Evolutionary conservation across 2,797 vertebrate species (phyloP), one percentile per base, ranked within the genome.

Genomic region (Ctenosaura bakeri): DNA sequence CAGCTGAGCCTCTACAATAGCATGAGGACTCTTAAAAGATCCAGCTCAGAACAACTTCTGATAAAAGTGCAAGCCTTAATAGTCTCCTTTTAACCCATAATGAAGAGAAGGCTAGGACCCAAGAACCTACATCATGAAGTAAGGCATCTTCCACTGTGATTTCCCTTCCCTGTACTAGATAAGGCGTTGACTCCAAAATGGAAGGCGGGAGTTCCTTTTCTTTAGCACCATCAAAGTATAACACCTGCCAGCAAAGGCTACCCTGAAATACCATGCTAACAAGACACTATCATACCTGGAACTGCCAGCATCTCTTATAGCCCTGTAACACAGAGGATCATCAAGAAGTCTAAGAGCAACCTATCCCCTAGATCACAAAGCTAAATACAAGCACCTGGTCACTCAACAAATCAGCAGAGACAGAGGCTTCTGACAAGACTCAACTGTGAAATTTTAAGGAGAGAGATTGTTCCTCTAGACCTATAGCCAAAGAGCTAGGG

Each of bases 181-280:
- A 35, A 76, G 88, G 89, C 89, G 35, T 52, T 54, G 35, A 90
- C 90, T 74, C 73, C 62, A 42, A 90, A 91, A 83, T 1, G 7
- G 52, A 54, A 93, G 71, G 80, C n/a, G 16, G 86, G 88, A 62
- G 77, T 38, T 35, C 16, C 46, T 62, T 62, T 24, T 73, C 46
- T 88, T 76, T 62, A 69, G 35, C 20, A 35, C 4, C 83, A 87
- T 89, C 89, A 73, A 12, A 64, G 80, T 66, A 32, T 82, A 8
- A 24, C 6, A 26, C 59, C 0, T 0, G 69, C 52, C 83, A 82
- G 83, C 79, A 86, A 69, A n/a, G 84, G n/a, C 81, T 79, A 46
- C 71, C 83, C 79, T 79, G 78, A 83, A 82, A 82, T 84, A 71
- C 87, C 54, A 12, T 5, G 9, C 6, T 22, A 12, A 50, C 13